phyloP scores from a whole-genome alignment of 2,113 vertebrate genomes.

The Tyrannus savana region DNA sequence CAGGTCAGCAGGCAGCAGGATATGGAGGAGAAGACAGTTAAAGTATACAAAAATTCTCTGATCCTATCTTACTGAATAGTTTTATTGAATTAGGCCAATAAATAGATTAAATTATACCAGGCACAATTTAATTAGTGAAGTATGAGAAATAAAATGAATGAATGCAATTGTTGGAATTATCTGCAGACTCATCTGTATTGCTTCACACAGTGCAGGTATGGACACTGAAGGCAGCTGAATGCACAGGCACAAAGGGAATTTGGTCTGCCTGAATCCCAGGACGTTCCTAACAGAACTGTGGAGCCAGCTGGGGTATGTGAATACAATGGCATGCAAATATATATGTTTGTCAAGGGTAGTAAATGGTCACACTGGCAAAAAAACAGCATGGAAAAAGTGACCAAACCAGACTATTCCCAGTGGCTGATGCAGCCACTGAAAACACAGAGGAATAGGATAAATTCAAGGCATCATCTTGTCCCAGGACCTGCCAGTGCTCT shows the following conservation, averaged over 20 bases:
- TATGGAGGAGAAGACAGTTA: neutral
- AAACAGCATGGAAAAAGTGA: neutral
- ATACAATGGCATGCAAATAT: neutral
- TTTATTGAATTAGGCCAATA: neutral
- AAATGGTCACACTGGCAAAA: neutral
- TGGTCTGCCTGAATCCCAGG: neutral
- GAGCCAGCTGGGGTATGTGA: neutral
- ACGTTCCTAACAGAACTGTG: neutral
- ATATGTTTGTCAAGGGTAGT: neutral
- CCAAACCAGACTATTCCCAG: neutral
- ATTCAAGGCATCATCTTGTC: neutral
- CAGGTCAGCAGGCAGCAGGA: neutral
- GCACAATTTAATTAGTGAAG: neutral
- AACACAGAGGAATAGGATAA: neutral
- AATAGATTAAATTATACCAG: neutral
- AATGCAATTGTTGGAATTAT: neutral
- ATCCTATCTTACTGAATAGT: neutral
- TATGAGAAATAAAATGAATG: neutral
- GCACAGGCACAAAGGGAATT: accelerated
- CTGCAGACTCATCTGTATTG: neutral
- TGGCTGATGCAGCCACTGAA: neutral
- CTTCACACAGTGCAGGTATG: neutral
- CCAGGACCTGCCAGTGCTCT: neutral
- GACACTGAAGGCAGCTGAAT: neutral
- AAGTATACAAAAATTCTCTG: neutral